Conservation (phyloP, 2,797 vertebrate species). For the Halcyon smyrnensis region DNA sequence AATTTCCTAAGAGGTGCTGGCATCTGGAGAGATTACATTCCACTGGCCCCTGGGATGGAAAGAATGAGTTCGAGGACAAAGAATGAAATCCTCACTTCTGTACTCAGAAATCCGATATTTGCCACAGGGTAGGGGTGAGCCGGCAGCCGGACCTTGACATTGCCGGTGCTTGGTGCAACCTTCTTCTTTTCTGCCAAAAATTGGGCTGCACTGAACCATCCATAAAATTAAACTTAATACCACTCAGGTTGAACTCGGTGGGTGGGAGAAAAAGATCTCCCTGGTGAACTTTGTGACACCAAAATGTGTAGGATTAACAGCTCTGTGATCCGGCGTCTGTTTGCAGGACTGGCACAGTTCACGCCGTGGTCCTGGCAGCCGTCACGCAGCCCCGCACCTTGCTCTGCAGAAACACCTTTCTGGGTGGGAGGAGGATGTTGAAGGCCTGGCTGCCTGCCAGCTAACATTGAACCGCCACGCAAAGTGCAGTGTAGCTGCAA, state of each 20-base stretch:
- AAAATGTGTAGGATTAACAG: not conserved
- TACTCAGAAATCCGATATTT: constrained; percentile 61
- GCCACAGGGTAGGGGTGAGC: not conserved
- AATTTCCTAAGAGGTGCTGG: constrained; percentile 73
- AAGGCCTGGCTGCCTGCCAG: constrained; percentile 44
- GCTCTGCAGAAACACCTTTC: constrained; percentile 61
- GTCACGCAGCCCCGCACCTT: not conserved
- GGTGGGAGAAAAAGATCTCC: not conserved
- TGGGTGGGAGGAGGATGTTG: constrained; percentile 56
- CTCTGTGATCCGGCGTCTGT: not conserved
- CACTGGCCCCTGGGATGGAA: constrained; percentile 71
- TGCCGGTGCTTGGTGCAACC: not conserved
- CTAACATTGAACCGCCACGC: not conserved
- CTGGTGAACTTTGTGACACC: not conserved
- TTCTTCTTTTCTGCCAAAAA: not conserved
- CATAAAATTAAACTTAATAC: not conserved
- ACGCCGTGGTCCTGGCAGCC: constrained; percentile 24
- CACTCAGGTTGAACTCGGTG: not conserved
- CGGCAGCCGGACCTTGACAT: rapidly evolving
- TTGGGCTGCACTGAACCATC: not conserved
- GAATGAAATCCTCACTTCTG: constrained; percentile 63
- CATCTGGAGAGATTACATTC: constrained; percentile 77
- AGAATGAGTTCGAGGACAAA: constrained; percentile 76
- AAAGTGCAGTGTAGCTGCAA: constrained; percentile 45
- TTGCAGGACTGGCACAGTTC: constrained; percentile 41